Evolutionary conservation across 2,113 vertebrate species (phyloP), one percentile per base, ranked within the genome.

Genomic region (Lepus timidus): DNA sequence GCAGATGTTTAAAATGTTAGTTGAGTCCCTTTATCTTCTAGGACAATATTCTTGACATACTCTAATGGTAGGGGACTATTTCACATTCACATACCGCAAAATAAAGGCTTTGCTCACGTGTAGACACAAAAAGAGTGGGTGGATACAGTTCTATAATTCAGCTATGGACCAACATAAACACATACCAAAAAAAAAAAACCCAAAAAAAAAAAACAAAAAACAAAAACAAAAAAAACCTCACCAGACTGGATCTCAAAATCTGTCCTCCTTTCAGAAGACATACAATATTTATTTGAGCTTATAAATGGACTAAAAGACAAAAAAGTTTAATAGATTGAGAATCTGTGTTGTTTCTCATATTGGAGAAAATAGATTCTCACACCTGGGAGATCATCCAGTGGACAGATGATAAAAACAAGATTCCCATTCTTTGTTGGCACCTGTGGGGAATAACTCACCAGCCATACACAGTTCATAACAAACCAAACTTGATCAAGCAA

Each of bases 21-120:
- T 29, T 86, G 31, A 71, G 17, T 84, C 76, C 92, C 27, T 80
- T 74, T 79, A 73, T 93, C 86, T 92, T 95, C 31, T 55, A 49
- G 55, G 23, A 81, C 92, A 95, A 31, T 85, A 93, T 80, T 94
- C 29, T 83, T 64, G 79, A 39, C 68, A 29, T 1, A 82, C 16
- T 87, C 13, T 29, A 33, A 22, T 93, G 29, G 33, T 33, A 90
- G 22, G 58, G 92, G 64, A 78, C 58, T n/a, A 19, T 51, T 85
- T 67, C 17, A 62, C 19, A 64, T 49, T 27, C 49, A 49, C 29
- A 16, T 31, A 25, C 55, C 68, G 70, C 82, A 36, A 70, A 10
- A 8, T 55, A 36, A 83, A 86, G 8, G 11, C 3, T 65, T 52
- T 33, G 16, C 31, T 64, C 13, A n/a, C 51, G 84, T 84, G 29